Evolutionary conservation across 2,797 vertebrate species (phyloP), one percentile per base, ranked within the genome.

Genomic region (Tenualosa thibaudeaui): DNA sequence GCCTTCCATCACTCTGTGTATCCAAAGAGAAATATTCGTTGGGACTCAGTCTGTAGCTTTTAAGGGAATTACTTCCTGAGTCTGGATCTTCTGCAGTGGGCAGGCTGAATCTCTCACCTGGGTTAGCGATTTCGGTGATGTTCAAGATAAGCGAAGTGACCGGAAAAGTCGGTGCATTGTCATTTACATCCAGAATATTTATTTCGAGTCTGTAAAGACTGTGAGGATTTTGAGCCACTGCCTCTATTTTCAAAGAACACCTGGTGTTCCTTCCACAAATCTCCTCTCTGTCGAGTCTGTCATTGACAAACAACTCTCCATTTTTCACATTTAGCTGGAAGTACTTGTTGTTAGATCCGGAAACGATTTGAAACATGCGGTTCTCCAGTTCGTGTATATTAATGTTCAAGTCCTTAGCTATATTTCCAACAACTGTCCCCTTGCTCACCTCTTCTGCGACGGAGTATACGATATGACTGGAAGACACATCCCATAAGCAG

Each of bases 71-170:
- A 24, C 86, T 91, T 8, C 95, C 95, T 3, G 89, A 90, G 85
- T 97, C 96, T 62, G 90, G 86, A 87, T 96, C 96, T 49, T 93
- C 71, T 50, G 71, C 24, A 91, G 0, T 84, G 84, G 95, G 93
- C 60, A 97, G 89, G 2, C 93, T 2, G 91, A 94, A 95, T 37
- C 91, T 82, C 0, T 95, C 93, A 4, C 95, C 95, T 0, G 88
- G 56, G 2, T 82, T 85, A 0, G 89, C 81, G 13, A 89, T 87
- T 84, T 94, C 94, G 0, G 86, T 1, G 65, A 94, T 84, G 12
- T 43, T 84, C 26, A 93, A 84, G 43, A 68, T 88, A 85, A 88
- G 88, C 3, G 24, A 65, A 10, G 26, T 8, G 0, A 31, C 81
- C 2, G 51, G 51, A 37, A 88, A 88, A 3, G 5, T 60, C 17